phyloP scores from a whole-genome alignment of 2,113 vertebrate genomes.

The Acrocephalus arundinaceus region DNA sequence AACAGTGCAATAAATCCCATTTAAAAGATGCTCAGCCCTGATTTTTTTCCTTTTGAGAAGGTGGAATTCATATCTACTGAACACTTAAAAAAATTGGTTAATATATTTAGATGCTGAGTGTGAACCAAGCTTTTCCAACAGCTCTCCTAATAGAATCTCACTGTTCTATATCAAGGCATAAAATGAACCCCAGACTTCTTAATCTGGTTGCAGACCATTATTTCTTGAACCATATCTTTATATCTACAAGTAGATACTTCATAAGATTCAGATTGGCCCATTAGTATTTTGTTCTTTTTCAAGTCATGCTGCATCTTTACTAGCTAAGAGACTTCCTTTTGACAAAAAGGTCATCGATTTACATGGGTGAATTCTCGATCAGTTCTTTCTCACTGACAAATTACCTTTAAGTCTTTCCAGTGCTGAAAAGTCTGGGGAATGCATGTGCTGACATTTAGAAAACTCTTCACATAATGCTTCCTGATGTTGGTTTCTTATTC shows the following conservation, averaged over 20 bases:
- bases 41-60: not conserved
- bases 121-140: conserved; percentile 13
- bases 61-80: not conserved
- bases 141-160: conserved; percentile 10
- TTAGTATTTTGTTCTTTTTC: conserved; percentile 66
- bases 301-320: conserved; percentile 60
- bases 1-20: not conserved
- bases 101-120: conserved; percentile 1
- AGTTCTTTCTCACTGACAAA: conserved; percentile 67
- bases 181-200: conserved; percentile 1
- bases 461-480: conserved; percentile 61
- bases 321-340: conserved; percentile 63
- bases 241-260: conserved; percentile 18
- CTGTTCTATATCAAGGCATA: not conserved
- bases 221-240: conserved; percentile 46
- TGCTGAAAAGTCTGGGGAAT: conserved; percentile 52
- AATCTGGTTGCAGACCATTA: conserved; percentile 10
- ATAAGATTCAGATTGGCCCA: conserved; percentile 45
- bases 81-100: not conserved
- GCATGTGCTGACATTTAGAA: conserved; percentile 65
- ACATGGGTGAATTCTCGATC: conserved; percentile 69
- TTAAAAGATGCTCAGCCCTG: not conserved
- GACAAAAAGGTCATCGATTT: conserved; percentile 70
- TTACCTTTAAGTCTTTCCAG: conserved; percentile 60
- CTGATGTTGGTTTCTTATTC: conserved; percentile 63